These are phyloP conservation scores for Rhopalosiphum maidis DNA, from an alignment of 1,140 invertebrate genomes.

Conservation along the genomic window DNA sequence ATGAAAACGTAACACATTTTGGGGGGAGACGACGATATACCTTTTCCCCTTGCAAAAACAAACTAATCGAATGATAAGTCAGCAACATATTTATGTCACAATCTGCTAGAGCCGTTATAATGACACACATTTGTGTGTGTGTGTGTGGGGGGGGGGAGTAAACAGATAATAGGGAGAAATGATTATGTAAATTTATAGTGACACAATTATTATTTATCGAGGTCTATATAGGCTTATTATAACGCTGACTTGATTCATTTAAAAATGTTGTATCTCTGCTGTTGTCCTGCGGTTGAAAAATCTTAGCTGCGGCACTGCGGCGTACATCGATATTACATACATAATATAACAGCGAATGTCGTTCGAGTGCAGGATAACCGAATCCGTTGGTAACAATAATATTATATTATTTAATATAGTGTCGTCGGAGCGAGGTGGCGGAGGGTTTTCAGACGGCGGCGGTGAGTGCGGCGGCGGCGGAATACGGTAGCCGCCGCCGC, in stretches of 20 bases:
- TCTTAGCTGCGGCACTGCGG: too few species aligned
- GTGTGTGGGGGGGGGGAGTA: too few species aligned
- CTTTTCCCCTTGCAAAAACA: background rate
- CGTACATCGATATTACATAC: background rate
- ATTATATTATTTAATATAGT: background rate
- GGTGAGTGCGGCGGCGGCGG: background rate
- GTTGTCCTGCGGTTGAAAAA: too few species aligned
- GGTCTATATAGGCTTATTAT: too few species aligned
- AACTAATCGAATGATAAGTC: background rate
- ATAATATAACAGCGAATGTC: background rate
- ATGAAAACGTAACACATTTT: background rate
- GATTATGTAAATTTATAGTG: too few species aligned
- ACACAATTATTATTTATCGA: too few species aligned
- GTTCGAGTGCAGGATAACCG: background rate
- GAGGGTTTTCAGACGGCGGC: too few species aligned
- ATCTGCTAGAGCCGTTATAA: too few species aligned
- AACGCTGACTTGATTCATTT: too few species aligned
- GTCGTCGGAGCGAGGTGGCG: background rate
- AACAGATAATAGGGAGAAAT: background rate
- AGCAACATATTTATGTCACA: too few species aligned
- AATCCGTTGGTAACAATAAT: background rate
- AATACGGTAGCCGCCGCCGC: conserved; percentile 21
- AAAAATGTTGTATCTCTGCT: too few species aligned
- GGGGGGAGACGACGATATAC: too few species aligned
- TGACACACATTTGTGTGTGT: background rate